phyloP scores from a whole-genome alignment of 2,113 vertebrate species.

The Notothenia rossii region DNA sequence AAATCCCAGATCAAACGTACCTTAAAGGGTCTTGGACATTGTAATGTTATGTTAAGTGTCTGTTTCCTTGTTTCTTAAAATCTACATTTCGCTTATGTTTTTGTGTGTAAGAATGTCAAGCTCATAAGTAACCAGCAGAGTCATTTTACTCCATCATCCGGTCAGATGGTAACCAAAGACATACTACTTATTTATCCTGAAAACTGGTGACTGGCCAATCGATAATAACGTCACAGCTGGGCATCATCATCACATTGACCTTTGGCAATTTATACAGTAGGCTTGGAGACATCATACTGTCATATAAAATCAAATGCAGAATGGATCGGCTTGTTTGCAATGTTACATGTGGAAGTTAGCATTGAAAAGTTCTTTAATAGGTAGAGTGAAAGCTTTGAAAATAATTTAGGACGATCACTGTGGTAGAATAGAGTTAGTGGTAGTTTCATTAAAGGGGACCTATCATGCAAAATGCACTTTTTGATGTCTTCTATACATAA shows the following conservation, averaged over 20 bases:
- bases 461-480: too few relatives aligned
- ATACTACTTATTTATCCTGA: too few relatives aligned
- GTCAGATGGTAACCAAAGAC: background rate
- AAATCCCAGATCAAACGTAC: too few relatives aligned
- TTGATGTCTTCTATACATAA: too few relatives aligned
- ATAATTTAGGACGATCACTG: too few relatives aligned
- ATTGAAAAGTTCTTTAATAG: background rate
- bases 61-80: too few relatives aligned
- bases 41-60: too few relatives aligned
- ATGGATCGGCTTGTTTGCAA: background rate
- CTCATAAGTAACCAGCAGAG: background rate
- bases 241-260: background rate
- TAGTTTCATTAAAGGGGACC: background rate
- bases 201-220: background rate
- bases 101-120: background rate
- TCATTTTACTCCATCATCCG: background rate
- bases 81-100: background rate
- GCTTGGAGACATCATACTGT: background rate
- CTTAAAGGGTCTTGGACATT: too few relatives aligned
- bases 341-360: background rate
- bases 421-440: background rate
- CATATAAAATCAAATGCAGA: background rate
- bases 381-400: background rate
- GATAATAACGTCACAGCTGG: background rate
- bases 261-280: background rate